Evolutionary conservation across 2,797 vertebrate species (phyloP).

Genomic region (Saxicola maurus): DNA sequence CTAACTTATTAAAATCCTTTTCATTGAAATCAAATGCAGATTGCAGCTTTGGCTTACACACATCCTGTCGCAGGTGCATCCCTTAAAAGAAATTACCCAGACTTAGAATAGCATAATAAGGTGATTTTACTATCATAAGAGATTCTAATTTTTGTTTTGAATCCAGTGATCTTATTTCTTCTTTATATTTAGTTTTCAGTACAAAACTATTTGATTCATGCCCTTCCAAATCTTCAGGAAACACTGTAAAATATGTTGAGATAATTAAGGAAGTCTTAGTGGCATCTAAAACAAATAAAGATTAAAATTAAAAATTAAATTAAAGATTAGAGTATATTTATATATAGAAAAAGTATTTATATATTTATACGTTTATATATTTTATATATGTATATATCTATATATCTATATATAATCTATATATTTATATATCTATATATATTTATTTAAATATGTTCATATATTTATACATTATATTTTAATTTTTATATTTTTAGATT

Average conservation of each 20-base stretch:
- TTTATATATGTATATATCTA: too few relatives aligned
- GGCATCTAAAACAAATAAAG: not conserved
- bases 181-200: not conserved
- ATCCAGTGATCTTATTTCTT: not conserved
- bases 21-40: not conserved
- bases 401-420: not conserved
- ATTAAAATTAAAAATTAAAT: too few relatives aligned
- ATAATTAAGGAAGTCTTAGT: not conserved
- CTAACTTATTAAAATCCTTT: not conserved
- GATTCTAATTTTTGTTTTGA: not conserved
- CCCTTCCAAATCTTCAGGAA: not conserved
- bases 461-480: too few relatives aligned
- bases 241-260: not conserved
- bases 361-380: not conserved
- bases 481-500: too few relatives aligned
- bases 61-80: not conserved
- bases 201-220: not conserved
- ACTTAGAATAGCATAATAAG: accelerated
- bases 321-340: not conserved
- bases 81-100: not conserved
- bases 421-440: not conserved
- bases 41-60: not conserved
- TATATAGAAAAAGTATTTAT: not conserved
- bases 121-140: not conserved
- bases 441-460: too few relatives aligned